Conservation (phyloP, 2,113 vertebrate species). For the Vireo altiloquus region DNA sequence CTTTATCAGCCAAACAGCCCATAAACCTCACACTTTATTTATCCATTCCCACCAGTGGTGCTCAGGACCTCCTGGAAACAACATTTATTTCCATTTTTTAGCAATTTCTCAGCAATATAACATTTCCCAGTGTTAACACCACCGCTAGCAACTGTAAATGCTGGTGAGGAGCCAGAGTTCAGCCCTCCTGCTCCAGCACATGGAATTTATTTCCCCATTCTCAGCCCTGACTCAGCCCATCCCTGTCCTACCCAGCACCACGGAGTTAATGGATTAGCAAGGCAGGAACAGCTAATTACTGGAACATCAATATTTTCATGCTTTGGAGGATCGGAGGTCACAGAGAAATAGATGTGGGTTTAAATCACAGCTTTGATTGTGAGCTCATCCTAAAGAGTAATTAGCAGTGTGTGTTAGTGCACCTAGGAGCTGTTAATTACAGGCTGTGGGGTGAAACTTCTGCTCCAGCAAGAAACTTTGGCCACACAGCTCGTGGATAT, state of each 20-base stretch:
- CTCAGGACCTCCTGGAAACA: not conserved
- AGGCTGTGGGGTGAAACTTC: not conserved
- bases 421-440: not conserved
- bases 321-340: not conserved
- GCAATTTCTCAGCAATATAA: not conserved
- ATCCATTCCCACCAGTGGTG: not conserved
- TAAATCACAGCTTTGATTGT: not conserved
- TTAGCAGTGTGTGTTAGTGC: not conserved
- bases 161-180: not conserved
- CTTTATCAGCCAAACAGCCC: not conserved
- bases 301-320: not conserved
- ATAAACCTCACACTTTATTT: not conserved
- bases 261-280: not conserved
- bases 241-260: not conserved
- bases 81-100: not conserved
- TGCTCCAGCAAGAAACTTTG: too few species aligned
- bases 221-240: not conserved
- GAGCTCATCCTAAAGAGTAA: not conserved
- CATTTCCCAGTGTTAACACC: not conserved
- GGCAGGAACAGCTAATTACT: not conserved
- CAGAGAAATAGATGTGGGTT: not conserved
- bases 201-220: not conserved
- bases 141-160: not conserved
- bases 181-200: not conserved
- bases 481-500: fast-evolving